Evolutionary conservation across 1,140 invertebrate species (phyloP).

Genomic region (Drosophila pectinifera): DNA sequence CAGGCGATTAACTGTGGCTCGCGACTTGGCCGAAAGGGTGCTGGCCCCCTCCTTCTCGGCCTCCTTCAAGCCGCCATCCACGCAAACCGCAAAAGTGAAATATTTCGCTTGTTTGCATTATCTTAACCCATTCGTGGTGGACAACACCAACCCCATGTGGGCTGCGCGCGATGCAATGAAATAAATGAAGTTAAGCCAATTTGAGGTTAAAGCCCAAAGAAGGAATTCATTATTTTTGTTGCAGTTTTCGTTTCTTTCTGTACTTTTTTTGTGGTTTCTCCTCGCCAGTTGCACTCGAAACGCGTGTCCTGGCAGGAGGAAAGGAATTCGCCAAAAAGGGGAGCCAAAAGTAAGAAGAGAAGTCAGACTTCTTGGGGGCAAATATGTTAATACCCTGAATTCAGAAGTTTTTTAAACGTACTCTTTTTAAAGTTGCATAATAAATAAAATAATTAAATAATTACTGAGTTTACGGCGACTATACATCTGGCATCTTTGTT

Average conservation of each 20-base stretch:
- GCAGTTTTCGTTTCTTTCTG: conserved; percentile 5
- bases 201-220: conserved; percentile 76
- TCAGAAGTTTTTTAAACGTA: no score
- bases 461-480: no score
- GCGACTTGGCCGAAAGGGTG: conserved; percentile 33
- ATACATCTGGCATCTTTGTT: no score
- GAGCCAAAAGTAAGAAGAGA: not conserved
- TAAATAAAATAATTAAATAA: no score
- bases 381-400: not conserved
- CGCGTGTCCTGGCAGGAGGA: conserved; percentile 58
- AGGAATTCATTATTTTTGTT: conserved; percentile 76
- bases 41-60: not conserved
- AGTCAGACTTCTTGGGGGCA: not conserved
- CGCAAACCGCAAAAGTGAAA: conserved; percentile 52
- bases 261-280: conserved; percentile 16
- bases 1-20: conserved; percentile 44
- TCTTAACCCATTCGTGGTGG: conserved; percentile 44
- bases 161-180: conserved; percentile 57
- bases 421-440: no score
- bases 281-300: conserved; percentile 34
- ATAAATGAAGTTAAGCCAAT: conserved; percentile 82
- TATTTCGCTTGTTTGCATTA: conserved; percentile 46
- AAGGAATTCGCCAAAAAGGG: conserved; percentile 56
- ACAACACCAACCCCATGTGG: not conserved
- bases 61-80: not conserved